Base-by-base conservation (phyloP, 2,797 vertebrate genomes). In the Lycodopsis pacificus region DNA sequence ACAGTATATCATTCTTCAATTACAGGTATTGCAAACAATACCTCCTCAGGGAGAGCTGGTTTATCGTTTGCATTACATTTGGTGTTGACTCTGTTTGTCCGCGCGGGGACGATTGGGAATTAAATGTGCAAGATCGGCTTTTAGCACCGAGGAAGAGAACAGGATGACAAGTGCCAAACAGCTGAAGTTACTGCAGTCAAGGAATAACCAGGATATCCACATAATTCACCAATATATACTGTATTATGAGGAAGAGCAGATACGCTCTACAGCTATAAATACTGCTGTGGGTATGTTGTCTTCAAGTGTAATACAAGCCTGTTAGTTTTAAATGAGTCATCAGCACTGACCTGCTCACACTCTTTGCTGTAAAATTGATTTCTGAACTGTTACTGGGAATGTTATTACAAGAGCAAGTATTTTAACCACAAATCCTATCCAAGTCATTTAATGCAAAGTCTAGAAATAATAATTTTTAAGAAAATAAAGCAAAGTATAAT, bases 1-100 rank as follows among this genome's bases (percentile, higher is more conserved):
- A 56, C 65, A 73, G 68, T 54, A 79, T 57, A 74, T 44, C 27
- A 22, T 76, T 82, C 14, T 57, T 25, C 66, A 81, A 59, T 86
- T 82, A 64, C 19, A n/a, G n/a, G n/a, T n/a, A n/a, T n/a, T n/a
- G 71, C 48, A 69, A 82, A 80, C 59, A 32, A 44, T 27, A 51
- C 34, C 25, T 22, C 72, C 65, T 38, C 20, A 17, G 12, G 30
- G 62, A 62, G 51, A 80, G 65, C 58, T 44, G 73, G 42, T 82
- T 77, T 59, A 72, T 75, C 46, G 17, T 59, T 69, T 77, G 44
- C 40, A 40, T 74, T 76, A 59, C 20, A 51, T 36, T 74, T 48
- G 46, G 44, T 62, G 68, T 30, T 68, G 72, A 73, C 25, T 80
- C 22, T 63, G 46, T 71, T 71, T 73, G 62, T 62, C 30, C 49